These are phyloP conservation scores for Macaria liturata DNA, from an alignment of 2,888 invertebrate genomes.

Conservation along the genomic window DNA sequence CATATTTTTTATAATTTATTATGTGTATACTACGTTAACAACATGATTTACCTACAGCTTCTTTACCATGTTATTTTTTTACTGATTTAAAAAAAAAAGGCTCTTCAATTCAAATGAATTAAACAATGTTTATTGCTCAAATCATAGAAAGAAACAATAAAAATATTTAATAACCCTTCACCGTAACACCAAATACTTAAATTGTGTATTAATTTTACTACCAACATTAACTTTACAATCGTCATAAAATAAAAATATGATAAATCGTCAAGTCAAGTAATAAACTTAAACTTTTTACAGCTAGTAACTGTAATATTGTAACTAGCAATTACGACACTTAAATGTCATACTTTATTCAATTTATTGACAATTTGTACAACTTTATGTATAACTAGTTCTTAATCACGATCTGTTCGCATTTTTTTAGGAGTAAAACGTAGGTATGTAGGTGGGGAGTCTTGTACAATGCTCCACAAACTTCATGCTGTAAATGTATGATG, in stretches of 20 bases:
- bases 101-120: too few species aligned
- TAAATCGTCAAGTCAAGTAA: conserved; percentile 31
- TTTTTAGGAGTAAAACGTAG: too few species aligned
- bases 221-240: conserved; percentile 24
- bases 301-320: conserved; percentile 23
- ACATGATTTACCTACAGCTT: too few species aligned
- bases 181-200: conserved; percentile 7
- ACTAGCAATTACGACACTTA: conserved; percentile 35
- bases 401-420: conserved; percentile 17
- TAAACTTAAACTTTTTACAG: conserved; percentile 31
- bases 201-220: conserved; percentile 21
- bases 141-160: too few species aligned
- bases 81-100: too few species aligned
- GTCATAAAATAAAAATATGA: conserved; percentile 31
- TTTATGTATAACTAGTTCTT: conserved; percentile 24
- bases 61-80: too few species aligned
- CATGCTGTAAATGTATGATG: too few species aligned
- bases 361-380: conserved; percentile 31
- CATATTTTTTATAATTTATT: too few species aligned
- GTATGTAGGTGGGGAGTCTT: too few species aligned
- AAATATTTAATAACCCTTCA: not conserved
- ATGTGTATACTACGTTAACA: too few species aligned
- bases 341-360: conserved; percentile 26
- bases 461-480: too few species aligned
- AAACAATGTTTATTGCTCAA: too few species aligned